Conservation (phyloP, 2,888 invertebrate genomes). For the Cheiracanthium punctorium region DNA sequence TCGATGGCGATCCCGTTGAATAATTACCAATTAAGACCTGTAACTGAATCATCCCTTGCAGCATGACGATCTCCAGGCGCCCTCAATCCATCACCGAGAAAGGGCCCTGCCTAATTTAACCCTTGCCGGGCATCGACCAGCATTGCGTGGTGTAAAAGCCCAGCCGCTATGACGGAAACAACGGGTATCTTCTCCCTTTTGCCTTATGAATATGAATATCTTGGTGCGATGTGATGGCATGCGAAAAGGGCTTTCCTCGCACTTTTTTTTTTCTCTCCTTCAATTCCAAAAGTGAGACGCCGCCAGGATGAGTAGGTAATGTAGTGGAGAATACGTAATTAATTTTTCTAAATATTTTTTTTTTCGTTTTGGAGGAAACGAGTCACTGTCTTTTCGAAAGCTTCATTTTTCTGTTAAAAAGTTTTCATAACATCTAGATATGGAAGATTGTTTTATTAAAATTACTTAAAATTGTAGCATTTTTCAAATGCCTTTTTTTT, state of each 20-base stretch:
- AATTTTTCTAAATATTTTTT: no score
- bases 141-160: neutral
- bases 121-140: slow-evolving; percentile 4
- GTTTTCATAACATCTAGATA: no score
- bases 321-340: no score
- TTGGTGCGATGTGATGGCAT: neutral
- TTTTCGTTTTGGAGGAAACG: no score
- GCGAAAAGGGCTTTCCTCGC: neutral
- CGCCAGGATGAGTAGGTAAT: no score
- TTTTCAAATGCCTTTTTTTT: no score
- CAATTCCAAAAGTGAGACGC: no score
- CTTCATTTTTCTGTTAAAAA: no score
- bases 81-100: slow-evolving; percentile 8
- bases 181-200: neutral
- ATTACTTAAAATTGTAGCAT: no score
- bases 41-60: slow-evolving; percentile 44
- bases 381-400: no score
- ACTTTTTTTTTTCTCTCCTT: neutral
- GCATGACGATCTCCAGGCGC: slow-evolving; percentile 31
- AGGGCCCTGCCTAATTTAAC: slow-evolving; percentile 5
- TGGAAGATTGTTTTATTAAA: no score
- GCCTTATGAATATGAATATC: slow-evolving; percentile 12
- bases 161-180: neutral
- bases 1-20: slow-evolving; percentile 26
- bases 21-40: slow-evolving; percentile 58